These are phyloP conservation scores for Hystrix brachyura DNA, from an alignment of 2,113 vertebrate genomes.

Conservation along the genomic window DNA sequence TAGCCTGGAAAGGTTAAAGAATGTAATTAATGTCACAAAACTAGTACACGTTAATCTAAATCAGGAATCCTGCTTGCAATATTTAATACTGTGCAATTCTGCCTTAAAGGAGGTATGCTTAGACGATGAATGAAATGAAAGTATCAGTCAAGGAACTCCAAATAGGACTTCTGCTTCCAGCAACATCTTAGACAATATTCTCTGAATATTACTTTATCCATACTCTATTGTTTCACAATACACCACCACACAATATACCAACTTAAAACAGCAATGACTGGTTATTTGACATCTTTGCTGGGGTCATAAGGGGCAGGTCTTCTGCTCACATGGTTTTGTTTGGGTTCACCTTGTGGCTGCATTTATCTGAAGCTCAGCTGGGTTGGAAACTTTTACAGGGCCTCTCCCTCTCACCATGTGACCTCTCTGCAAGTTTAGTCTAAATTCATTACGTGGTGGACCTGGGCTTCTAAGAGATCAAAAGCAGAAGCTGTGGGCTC, in stretches of 20 bases:
- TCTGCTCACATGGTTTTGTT: not conserved
- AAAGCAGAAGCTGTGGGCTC: not conserved
- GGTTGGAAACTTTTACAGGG: not conserved
- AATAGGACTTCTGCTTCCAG: not conserved
- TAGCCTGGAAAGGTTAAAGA: constrained; percentile 2
- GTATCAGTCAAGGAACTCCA: not conserved
- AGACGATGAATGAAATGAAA: not conserved
- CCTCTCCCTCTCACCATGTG: not conserved
- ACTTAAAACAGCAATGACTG: not conserved
- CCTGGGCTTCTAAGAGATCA: not conserved
- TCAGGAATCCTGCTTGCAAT: not conserved
- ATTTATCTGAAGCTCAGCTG: not conserved
- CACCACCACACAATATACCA: not conserved
- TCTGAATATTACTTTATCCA: not conserved
- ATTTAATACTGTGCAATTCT: not conserved
- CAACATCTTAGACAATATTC: not conserved
- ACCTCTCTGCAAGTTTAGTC: not conserved
- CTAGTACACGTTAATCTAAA: not conserved
- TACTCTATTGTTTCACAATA: not conserved
- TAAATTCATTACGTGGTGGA: not conserved
- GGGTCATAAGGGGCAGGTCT: not conserved
- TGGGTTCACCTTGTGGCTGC: not conserved
- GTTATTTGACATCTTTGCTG: not conserved
- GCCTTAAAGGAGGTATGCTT: not conserved
- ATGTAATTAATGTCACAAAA: not conserved